phyloP scores from a whole-genome alignment of 2,113 vertebrate genomes.

The Odontesthes bonariensis region DNA sequence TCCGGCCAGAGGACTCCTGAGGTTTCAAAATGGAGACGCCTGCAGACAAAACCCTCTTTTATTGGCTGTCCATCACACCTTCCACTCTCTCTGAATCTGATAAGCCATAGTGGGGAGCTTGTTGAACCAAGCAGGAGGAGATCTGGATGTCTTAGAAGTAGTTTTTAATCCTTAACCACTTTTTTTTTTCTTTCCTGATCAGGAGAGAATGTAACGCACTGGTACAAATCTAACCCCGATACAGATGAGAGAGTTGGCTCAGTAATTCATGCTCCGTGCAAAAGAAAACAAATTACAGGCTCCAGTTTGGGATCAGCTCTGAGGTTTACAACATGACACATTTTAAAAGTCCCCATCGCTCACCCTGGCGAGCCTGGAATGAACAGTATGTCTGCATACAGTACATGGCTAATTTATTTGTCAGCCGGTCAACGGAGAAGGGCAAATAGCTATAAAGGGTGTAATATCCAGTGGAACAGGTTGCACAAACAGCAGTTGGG shows the following conservation, averaged over 20 bases:
- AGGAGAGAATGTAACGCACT: neutral
- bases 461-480: constrained; percentile 24
- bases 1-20: constrained; percentile 70
- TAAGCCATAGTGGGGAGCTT: constrained; percentile 51
- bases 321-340: neutral
- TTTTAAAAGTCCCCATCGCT: neutral
- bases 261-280: neutral
- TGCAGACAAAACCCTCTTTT: constrained; percentile 76
- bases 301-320: neutral
- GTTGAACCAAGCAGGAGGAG: constrained; percentile 14
- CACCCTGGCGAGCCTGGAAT: constrained; percentile 23
- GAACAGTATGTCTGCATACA: neutral
- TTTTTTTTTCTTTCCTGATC: constrained; percentile 14
- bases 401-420: constrained; percentile 21
- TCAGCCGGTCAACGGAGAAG: neutral
- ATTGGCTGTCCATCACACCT: constrained; percentile 73
- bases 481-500: constrained; percentile 2
- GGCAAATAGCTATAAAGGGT: neutral
- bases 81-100: constrained; percentile 68
- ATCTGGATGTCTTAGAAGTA: constrained; percentile 31
- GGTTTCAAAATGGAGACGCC: constrained; percentile 76
- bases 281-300: neutral
- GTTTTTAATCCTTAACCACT: constrained; percentile 51
- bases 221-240: neutral
- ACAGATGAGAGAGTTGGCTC: neutral